Conservation (phyloP, 2,888 invertebrate genomes). For the Chesias legatella region DNA sequence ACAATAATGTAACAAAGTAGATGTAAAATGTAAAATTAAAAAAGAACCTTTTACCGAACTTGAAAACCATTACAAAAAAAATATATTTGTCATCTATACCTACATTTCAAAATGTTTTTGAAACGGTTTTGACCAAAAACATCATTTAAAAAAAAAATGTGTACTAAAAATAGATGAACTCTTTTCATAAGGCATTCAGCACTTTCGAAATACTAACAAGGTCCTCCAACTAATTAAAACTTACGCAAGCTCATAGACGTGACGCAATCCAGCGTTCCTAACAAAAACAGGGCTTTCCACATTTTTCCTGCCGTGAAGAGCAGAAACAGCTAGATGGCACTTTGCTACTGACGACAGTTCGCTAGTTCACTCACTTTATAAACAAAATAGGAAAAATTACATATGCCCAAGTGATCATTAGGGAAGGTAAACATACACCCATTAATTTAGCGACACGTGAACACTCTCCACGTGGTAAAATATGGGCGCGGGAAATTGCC, state of each 20-base stretch:
- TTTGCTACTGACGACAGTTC: conserved; percentile 16
- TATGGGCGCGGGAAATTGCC: neutral
- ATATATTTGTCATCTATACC: too few relatives aligned
- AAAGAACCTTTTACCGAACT: too few relatives aligned
- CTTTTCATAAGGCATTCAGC: neutral
- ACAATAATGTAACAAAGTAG: too few relatives aligned
- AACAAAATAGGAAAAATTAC: conserved; percentile 49
- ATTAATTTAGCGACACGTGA: conserved; percentile 37
- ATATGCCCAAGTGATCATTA: conserved; percentile 49
- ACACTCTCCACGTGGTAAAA: conserved; percentile 16
- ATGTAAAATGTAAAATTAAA: too few relatives aligned
- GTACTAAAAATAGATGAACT: neutral
- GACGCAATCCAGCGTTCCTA: conserved; percentile 33
- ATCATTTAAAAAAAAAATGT: too few relatives aligned
- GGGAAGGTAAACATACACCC: conserved; percentile 31
- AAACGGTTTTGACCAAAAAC: too few relatives aligned
- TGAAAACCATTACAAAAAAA: too few relatives aligned
- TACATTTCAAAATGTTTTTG: too few relatives aligned
- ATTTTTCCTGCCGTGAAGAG: conserved; percentile 31
- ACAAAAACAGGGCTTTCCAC: conserved; percentile 33
- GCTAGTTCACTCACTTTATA: conserved; percentile 44
- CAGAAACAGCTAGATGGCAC: conserved; percentile 31
- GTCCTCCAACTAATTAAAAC: conserved; percentile 37
- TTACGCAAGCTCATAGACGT: conserved; percentile 47
- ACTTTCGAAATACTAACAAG: conserved; percentile 6